Evolutionary conservation across 2,797 vertebrate species (phyloP), one percentile per base, ranked within the genome.

Genomic region (Peromyscus eremicus): DNA sequence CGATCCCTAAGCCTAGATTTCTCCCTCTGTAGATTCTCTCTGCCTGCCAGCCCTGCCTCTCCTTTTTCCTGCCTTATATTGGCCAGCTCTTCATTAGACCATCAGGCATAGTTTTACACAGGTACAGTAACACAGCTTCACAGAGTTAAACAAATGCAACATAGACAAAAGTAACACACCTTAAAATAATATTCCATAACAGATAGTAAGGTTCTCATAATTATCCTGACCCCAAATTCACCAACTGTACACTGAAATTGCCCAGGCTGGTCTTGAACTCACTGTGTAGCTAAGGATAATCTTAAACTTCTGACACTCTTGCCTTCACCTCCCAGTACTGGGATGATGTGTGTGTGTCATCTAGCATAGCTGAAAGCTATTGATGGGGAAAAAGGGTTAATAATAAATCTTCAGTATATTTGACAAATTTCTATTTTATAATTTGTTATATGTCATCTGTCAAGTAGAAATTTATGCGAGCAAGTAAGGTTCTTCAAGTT

Each of bases 381-480:
- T 68, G 23, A 17, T 87, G 3, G 68, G 92, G 90, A 57, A 70
- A 60, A 68, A 94, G 82, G 23, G 52, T 97, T 60, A 90, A 12
- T 80, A 37, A 40, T 60, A 76, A 13, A 19, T 85, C 64, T 70
- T 96, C 4, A 55, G 4, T 77, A 11, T 49, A 40, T 93, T 89
- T 46, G 16, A 6, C 66, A 37, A 40, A 68, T 73, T 49, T 85
- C 9, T 85, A 32, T 43, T 68, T 85, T 85, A 46, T 85, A 46
- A 23, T 76, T 46, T 85, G 8, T 82, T 92, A 82, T 62, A 52
- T 77, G 29, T 94, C 29, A 19, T 21, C 8, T 84, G 0, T 49
- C 6, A 19, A n/a, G 17, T 75, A 73, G 46, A 94, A 77, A 55
- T 92, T 91, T 64, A 60, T 34, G 27, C 52, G n/a, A 19, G n/a